Evolutionary conservation across 2,113 vertebrate species (phyloP).

Genomic region (Polypterus senegalus): DNA sequence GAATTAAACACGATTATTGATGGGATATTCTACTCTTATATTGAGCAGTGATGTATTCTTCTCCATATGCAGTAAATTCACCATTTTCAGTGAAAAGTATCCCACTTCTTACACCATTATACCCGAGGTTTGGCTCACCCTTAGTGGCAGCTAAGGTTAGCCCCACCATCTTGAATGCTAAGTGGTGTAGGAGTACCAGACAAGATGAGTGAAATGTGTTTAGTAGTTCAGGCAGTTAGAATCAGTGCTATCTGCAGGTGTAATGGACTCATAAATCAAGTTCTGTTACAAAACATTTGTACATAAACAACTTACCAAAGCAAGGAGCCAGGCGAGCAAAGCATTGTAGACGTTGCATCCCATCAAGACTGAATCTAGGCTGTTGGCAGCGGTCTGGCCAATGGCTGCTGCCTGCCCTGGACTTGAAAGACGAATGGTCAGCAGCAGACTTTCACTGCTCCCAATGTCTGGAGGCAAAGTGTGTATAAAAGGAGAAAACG

Average conservation of each 20-base stretch:
- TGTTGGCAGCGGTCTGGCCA: conserved; percentile 8
- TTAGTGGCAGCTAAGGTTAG: not conserved
- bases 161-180: not conserved
- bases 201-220: not conserved
- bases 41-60: too few species aligned
- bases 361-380: conserved; percentile 13
- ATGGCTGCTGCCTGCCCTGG: conserved; percentile 31
- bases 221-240: too few species aligned
- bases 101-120: too few species aligned
- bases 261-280: too few species aligned
- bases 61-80: too few species aligned
- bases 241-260: too few species aligned
- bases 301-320: conserved; percentile 42
- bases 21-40: too few species aligned
- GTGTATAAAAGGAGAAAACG: conserved; percentile 31
- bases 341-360: conserved; percentile 36
- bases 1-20: too few species aligned
- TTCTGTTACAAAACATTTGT: not conserved
- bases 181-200: not conserved
- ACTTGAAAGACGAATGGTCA: conserved; percentile 38
- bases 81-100: too few species aligned
- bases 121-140: too few species aligned
- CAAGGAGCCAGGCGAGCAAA: conserved; percentile 46
- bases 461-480: conserved; percentile 21
- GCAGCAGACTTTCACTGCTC: conserved; percentile 29